Percentiles rank a stretch among this genome's conserved stretches.
phyloP scores from a whole-genome alignment of 1,140 invertebrate species.

The Potamilus streckersoni region DNA sequence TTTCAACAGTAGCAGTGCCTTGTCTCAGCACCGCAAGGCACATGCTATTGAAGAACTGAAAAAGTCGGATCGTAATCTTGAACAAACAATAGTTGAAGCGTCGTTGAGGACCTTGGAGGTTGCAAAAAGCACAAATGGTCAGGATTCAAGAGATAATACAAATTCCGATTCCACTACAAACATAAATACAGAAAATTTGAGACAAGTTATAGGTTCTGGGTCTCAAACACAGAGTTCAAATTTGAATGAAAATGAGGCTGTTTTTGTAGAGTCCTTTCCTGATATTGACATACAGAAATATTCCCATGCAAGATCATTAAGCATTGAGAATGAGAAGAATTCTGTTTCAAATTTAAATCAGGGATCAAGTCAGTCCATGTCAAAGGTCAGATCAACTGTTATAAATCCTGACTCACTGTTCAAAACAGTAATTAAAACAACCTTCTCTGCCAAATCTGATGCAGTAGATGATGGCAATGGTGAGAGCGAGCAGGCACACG shows the following conservation, averaged over 20 bases:
- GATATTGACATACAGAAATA: too few relatives aligned
- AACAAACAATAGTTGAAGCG: background rate
- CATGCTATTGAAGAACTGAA: background rate
- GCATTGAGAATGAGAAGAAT: background rate
- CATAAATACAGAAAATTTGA: background rate
- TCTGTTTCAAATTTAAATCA: background rate
- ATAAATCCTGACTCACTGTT: background rate
- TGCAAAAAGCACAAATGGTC: background rate
- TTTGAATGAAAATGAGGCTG: too few relatives aligned
- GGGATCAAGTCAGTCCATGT: background rate
- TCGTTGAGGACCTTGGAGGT: background rate
- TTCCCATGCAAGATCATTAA: background rate
- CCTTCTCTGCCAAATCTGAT: slow-evolving; percentile 1
- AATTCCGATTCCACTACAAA: slow-evolving; percentile 1
- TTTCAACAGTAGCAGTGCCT: background rate
- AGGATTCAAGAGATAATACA: background rate
- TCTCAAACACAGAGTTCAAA: too few relatives aligned
- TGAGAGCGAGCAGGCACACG: background rate
- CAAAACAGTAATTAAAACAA: background rate
- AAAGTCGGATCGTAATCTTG: background rate
- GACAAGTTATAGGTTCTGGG: background rate
- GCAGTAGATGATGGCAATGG: background rate
- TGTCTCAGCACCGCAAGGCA: background rate
- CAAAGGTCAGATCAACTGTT: background rate
- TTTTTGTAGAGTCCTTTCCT: too few relatives aligned